These are phyloP conservation scores for Xylota sylvarum DNA, from an alignment of 2,888 invertebrate genomes.

Conservation along the genomic window DNA sequence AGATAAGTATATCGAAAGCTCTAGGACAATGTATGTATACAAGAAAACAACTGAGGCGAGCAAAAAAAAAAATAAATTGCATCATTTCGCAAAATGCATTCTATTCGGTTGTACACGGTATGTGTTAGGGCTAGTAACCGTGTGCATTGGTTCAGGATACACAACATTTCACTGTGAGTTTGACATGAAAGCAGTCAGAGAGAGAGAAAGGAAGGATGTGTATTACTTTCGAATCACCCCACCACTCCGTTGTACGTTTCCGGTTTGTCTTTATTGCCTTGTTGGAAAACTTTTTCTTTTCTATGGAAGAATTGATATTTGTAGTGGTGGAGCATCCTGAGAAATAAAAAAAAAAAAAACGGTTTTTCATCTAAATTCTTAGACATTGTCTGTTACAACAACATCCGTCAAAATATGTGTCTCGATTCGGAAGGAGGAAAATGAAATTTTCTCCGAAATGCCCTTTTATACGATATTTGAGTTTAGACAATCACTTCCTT, in stretches of 20 bases:
- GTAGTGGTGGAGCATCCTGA: not conserved
- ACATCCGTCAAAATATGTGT: conserved; percentile 28
- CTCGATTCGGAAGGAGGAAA: conserved; percentile 5
- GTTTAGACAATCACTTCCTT: conserved; percentile 22
- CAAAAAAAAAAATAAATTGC: conserved; percentile 24
- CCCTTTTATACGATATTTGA: not conserved
- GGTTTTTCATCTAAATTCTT: conserved; percentile 16
- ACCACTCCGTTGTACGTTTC: conserved; percentile 3
- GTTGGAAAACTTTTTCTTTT: not conserved
- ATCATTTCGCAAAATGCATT: conserved; percentile 49
- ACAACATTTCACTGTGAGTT: conserved; percentile 11
- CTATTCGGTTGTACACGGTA: not conserved
- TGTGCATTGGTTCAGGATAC: conserved; percentile 26
- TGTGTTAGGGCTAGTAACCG: not conserved
- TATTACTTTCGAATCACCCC: conserved; percentile 24
- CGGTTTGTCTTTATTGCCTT: conserved; percentile 30
- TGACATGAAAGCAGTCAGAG: not conserved
- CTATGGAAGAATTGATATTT: not conserved
- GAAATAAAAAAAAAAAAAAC: too few relatives aligned
- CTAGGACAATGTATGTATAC: conserved; percentile 13
- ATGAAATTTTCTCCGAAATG: conserved; percentile 18
- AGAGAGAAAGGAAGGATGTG: conserved; percentile 11
- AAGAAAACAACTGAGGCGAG: conserved; percentile 7
- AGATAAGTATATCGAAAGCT: conserved; percentile 41
- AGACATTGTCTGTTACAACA: conserved; percentile 39